These are phyloP conservation scores for Mormoops blainvillei DNA, from an alignment of 2,113 vertebrate species.

Conservation along the genomic window DNA sequence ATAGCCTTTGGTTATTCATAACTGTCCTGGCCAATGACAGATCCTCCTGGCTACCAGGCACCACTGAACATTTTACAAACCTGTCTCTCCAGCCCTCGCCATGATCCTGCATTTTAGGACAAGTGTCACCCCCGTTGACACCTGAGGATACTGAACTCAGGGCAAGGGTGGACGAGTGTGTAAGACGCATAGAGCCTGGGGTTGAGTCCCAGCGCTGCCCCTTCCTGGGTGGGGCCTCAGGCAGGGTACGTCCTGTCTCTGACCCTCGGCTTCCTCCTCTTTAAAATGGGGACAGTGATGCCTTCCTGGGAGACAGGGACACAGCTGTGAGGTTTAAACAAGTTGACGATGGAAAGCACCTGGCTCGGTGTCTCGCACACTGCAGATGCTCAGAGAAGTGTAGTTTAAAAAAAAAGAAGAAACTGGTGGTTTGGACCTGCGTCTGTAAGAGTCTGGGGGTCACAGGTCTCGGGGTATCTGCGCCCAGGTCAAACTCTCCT, in stretches of 20 bases:
- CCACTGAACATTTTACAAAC: fast-evolving
- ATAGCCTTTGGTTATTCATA: not conserved
- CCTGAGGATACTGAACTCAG: not conserved
- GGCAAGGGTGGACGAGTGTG: not conserved
- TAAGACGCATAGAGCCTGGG: not conserved
- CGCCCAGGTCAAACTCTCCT: not conserved
- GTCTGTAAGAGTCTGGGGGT: not conserved
- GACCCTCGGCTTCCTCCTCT: not conserved
- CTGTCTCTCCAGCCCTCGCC: not conserved
- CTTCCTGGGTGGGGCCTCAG: not conserved
- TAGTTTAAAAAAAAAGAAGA: not conserved
- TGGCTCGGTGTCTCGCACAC: fast-evolving
- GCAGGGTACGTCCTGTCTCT: not conserved
- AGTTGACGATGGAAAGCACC: not conserved
- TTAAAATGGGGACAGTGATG: not conserved
- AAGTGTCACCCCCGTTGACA: not conserved
- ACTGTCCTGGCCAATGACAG: fast-evolving
- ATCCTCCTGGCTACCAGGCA: not conserved
- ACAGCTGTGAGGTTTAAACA: not conserved
- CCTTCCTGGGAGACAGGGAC: not conserved
- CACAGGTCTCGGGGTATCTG: not conserved
- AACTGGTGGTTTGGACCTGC: fast-evolving
- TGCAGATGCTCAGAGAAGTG: not conserved
- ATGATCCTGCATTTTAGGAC: fast-evolving
- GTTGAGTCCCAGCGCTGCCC: fast-evolving